Conservation (phyloP, 2,888 invertebrate genomes). For the Allacma fusca region DNA sequence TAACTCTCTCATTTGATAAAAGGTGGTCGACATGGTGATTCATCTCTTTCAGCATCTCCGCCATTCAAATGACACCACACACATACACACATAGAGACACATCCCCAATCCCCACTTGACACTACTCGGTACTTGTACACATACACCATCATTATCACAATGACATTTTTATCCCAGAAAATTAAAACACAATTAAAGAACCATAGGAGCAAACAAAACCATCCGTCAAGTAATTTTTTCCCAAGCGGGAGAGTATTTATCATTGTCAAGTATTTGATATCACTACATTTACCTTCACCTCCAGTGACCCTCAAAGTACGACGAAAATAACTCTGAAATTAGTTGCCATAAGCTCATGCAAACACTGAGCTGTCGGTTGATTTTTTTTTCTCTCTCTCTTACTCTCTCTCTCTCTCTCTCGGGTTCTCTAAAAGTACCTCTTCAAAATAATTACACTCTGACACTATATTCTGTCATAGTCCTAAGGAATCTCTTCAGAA, state of each 20-base stretch:
- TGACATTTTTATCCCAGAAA: slow-evolving; percentile 8
- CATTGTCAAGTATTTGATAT: slow-evolving; percentile 4
- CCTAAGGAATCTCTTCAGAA: too few relatives aligned
- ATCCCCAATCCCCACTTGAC: background rate
- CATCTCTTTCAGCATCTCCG: slow-evolving; percentile 19
- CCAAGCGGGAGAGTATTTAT: background rate
- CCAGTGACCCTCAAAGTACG: background rate
- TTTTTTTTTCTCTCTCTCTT: background rate
- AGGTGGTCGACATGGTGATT: slow-evolving; percentile 21
- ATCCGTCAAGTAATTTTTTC: background rate
- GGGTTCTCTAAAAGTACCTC: too few relatives aligned
- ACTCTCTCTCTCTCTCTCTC: background rate
- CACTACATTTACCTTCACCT: slow-evolving; percentile 21
- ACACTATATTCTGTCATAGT: background rate
- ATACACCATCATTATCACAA: background rate
- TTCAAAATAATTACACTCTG: background rate
- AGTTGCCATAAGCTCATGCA: too few relatives aligned
- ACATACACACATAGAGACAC: background rate
- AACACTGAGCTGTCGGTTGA: background rate
- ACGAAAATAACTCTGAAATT: too few relatives aligned
- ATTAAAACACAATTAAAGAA: slow-evolving; percentile 5
- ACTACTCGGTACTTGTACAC: background rate
- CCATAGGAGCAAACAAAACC: slow-evolving; percentile 1
- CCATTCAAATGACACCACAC: background rate
- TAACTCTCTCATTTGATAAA: slow-evolving; percentile 18